Evolutionary conservation across 2,888 invertebrate species (phyloP).

Genomic region (Dynastes maya): DNA sequence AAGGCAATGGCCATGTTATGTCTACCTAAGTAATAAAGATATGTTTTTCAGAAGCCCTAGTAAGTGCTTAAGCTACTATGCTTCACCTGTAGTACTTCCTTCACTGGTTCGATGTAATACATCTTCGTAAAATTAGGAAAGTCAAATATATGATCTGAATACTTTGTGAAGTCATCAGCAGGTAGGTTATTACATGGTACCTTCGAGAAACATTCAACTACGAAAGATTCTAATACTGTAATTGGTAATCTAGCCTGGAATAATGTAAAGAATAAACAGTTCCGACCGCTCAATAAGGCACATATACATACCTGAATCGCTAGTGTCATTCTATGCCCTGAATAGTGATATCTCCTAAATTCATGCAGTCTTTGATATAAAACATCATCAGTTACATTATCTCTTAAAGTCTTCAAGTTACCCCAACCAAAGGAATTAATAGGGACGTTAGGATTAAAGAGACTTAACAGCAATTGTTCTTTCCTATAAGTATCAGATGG

Average conservation of each 20-base stretch:
- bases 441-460: conserved; percentile 82
- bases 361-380: conserved; percentile 81
- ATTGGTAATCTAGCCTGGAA: conserved; percentile 76
- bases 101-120: conserved; percentile 84
- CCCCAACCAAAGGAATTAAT: conserved; percentile 91
- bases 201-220: conserved; percentile 77
- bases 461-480: conserved; percentile 82
- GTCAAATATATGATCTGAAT: conserved; percentile 73
- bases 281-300: not conserved
- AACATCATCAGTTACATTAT: conserved; percentile 78
- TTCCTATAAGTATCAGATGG: conserved; percentile 83
- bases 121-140: conserved; percentile 78
- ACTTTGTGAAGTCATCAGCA: conserved; percentile 76
- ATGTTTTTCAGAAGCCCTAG: not conserved
- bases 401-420: conserved; percentile 81
- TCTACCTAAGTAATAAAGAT: conserved; percentile 67
- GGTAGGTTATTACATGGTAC: conserved; percentile 80
- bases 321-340: conserved; percentile 90
- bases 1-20: conserved; percentile 78
- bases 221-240: conserved; percentile 77
- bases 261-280: conserved; percentile 14
- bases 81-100: conserved; percentile 79
- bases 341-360: conserved; percentile 85
- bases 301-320: conserved; percentile 77
- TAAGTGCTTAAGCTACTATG: not conserved